phyloP scores from a whole-genome alignment of 2,888 invertebrate species.

The Aricia artaxerxes region DNA sequence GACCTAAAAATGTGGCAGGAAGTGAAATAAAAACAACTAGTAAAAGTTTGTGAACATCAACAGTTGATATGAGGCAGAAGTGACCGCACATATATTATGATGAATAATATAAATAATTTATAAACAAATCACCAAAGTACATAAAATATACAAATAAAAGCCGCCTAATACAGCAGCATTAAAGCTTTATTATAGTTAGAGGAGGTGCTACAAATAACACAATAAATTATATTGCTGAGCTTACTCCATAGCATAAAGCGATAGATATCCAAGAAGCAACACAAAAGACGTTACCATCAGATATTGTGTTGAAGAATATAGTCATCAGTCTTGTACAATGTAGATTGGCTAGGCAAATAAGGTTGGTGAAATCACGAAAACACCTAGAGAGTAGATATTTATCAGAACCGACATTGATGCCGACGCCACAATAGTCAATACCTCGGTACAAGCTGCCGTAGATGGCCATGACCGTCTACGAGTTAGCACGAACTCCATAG shows the following conservation, averaged over 20 bases:
- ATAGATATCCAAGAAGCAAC: background rate
- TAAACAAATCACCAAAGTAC: background rate
- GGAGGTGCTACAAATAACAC: background rate
- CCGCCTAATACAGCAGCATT: background rate
- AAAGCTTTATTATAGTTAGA: background rate
- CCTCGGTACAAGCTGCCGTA: slow-evolving; percentile 65
- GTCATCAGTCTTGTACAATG: slow-evolving; percentile 17
- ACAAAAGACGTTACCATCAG: background rate
- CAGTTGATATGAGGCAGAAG: slow-evolving; percentile 15
- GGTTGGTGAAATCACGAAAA: slow-evolving; percentile 66
- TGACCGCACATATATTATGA: background rate
- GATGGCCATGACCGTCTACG: slow-evolving; percentile 57
- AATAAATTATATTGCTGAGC: background rate
- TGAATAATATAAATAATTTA: background rate
- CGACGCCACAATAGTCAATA: slow-evolving; percentile 76
- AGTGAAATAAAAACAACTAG: background rate
- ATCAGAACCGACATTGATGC: slow-evolving; percentile 59
- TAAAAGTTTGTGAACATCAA: background rate
- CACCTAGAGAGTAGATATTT: slow-evolving; percentile 62
- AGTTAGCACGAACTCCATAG: slow-evolving; percentile 59
- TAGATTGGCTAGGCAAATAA: slow-evolving; percentile 44
- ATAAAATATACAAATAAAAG: background rate
- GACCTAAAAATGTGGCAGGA: slow-evolving; percentile 25
- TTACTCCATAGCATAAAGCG: background rate
- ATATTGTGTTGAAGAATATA: background rate